A percentile compares a stretch with the other conserved stretches of the same genome.
These are phyloP conservation scores for Triplophysa dalaica DNA, from an alignment of 2,113 vertebrate genomes.

Conservation along the genomic window DNA sequence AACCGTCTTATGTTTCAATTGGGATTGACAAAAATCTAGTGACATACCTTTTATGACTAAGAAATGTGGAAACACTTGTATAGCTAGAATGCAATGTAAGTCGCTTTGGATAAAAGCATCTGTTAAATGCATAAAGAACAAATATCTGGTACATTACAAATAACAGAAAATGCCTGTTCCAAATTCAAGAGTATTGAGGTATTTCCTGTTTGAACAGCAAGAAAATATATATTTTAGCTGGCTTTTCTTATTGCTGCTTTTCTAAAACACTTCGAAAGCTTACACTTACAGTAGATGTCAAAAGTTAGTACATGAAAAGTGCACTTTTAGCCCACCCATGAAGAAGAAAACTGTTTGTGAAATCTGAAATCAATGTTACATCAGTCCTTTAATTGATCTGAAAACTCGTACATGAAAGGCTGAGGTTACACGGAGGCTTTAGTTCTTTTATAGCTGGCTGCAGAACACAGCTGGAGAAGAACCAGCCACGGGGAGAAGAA, in stretches of 20 bases:
- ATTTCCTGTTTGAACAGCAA: too few relatives aligned
- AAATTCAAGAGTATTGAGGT: too few relatives aligned
- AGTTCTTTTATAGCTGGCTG: background rate
- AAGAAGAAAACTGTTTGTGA: constrained; percentile 20
- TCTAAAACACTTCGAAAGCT: background rate
- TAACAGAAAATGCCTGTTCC: too few relatives aligned
- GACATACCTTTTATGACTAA: too few relatives aligned
- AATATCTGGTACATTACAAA: too few relatives aligned
- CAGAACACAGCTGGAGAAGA: constrained; percentile 21
- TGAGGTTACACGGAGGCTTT: constrained; percentile 9
- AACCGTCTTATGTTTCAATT: too few relatives aligned
- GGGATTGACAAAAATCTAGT: too few relatives aligned
- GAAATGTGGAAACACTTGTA: too few relatives aligned
- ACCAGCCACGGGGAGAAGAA: background rate
- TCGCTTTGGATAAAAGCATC: too few relatives aligned
- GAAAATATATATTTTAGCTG: background rate
- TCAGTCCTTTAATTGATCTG: constrained; percentile 42
- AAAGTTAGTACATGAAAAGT: constrained; percentile 5
- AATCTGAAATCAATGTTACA: constrained; percentile 9
- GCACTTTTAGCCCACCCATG: background rate
- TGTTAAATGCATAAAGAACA: too few relatives aligned
- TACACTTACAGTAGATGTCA: background rate
- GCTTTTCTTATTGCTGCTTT: background rate
- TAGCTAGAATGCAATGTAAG: too few relatives aligned
- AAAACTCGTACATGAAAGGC: constrained; percentile 29